Conservation (phyloP, 37 sponge, comb jelly and placozoan species). For the Tethya wilhelma region DNA sequence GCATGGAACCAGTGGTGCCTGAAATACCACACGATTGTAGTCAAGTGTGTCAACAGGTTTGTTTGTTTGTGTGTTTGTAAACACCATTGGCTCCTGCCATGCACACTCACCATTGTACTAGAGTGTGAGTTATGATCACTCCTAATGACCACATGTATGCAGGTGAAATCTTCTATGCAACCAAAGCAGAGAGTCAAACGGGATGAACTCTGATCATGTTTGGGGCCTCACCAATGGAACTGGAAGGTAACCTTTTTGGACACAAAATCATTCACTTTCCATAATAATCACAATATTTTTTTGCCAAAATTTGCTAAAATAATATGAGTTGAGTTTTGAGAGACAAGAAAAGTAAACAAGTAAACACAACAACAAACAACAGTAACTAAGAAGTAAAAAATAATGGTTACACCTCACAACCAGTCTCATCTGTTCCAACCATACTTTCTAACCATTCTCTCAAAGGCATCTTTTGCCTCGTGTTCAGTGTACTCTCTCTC, state of each 20-base stretch:
- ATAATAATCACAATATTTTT: too few relatives aligned
- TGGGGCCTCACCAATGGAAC: too few relatives aligned
- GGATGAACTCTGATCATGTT: constrained; percentile 28
- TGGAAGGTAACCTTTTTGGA: too few relatives aligned
- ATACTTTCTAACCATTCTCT: constrained; percentile 77
- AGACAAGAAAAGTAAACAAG: neutral
- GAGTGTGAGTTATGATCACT: neutral
- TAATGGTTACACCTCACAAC: neutral
- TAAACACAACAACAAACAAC: neutral
- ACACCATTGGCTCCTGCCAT: too few relatives aligned
- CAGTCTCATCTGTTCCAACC: constrained; percentile 70
- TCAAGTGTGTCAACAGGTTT: constrained; percentile 31
- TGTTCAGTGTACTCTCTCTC: constrained; percentile 57
- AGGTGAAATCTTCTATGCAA: neutral
- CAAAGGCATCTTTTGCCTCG: constrained; percentile 76
- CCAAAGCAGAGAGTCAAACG: neutral
- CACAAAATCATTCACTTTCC: too few relatives aligned
- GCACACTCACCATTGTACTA: neutral
- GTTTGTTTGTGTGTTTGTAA: too few relatives aligned
- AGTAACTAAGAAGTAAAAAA: neutral
- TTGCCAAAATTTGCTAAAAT: too few relatives aligned
- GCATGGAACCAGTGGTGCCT: constrained; percentile 63
- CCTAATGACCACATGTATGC: neutral
- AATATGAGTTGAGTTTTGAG: too few relatives aligned
- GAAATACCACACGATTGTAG: constrained; percentile 43